Evolutionary conservation across 2,113 vertebrate genomes (phyloP).

Genomic region (Callionymus lyra): DNA sequence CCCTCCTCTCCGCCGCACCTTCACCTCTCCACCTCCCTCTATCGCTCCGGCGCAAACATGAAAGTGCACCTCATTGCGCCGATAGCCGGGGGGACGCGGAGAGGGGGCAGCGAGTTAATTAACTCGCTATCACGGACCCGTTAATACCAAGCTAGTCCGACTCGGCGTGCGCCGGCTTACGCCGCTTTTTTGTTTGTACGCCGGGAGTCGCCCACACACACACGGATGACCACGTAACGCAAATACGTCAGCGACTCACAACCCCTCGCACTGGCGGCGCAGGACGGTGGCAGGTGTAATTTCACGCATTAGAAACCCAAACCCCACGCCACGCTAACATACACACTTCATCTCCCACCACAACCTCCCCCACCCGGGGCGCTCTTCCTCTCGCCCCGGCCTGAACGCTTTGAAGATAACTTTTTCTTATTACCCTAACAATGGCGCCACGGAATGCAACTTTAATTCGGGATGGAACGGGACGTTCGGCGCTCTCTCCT

Average conservation of each 20-base stretch:
- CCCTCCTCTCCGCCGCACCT: constrained; percentile 15
- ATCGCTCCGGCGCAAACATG: constrained; percentile 56
- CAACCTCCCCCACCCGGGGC: no score
- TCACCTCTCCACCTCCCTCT: constrained; percentile 22
- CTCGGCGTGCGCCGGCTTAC: not conserved
- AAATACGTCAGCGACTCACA: constrained; percentile 13
- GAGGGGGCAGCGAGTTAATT: constrained; percentile 70
- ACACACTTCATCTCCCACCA: constrained; percentile 30
- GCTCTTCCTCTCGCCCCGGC: constrained; percentile 42
- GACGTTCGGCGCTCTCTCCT: constrained; percentile 32
- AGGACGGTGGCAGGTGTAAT: constrained; percentile 72
- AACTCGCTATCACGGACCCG: constrained; percentile 65
- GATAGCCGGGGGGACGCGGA: constrained; percentile 57
- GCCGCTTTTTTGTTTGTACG: constrained; percentile 6
- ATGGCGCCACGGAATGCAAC: constrained; percentile 62
- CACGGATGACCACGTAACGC: constrained; percentile 8
- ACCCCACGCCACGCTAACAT: constrained; percentile 19
- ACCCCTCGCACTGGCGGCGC: constrained; percentile 14
- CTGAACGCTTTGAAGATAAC: constrained; percentile 73
- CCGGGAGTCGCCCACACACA: constrained; percentile 5
- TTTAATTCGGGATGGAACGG: constrained; percentile 51
- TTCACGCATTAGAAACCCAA: constrained; percentile 69
- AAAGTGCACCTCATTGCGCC: constrained; percentile 62
- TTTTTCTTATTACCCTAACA: constrained; percentile 74
- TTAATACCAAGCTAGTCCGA: constrained; percentile 46